Evolutionary conservation across 2,113 vertebrate genomes (phyloP).

Genomic region (Brachyhypopomus gauderio): DNA sequence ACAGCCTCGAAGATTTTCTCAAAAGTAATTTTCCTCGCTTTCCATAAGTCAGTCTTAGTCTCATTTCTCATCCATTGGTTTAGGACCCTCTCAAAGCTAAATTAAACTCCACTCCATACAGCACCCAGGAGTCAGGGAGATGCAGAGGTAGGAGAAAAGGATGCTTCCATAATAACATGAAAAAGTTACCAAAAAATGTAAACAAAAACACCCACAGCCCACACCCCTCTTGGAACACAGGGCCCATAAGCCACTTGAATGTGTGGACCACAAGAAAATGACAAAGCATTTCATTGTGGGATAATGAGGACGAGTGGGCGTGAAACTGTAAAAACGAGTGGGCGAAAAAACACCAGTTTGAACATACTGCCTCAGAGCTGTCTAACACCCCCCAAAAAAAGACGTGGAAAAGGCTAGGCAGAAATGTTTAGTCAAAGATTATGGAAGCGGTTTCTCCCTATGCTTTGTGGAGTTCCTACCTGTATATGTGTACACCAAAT

Average conservation of each 20-base stretch:
- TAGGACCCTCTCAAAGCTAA: slow-evolving; percentile 34
- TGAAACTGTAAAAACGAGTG: slow-evolving; percentile 16
- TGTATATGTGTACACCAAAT: slow-evolving; percentile 69
- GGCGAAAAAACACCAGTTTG: neutral
- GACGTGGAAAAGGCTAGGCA: neutral
- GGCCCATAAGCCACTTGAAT: slow-evolving; percentile 6
- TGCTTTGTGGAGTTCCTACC: slow-evolving; percentile 57
- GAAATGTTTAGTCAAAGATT: slow-evolving; percentile 38
- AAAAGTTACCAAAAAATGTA: slow-evolving; percentile 14
- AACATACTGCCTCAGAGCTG: neutral
- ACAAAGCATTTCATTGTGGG: slow-evolving; percentile 11
- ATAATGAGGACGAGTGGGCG: neutral
- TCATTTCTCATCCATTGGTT: slow-evolving; percentile 52
- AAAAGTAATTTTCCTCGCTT: slow-evolving; percentile 40
- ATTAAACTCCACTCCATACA: slow-evolving; percentile 21
- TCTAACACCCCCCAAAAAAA: slow-evolving; percentile 3
- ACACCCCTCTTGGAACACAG: neutral
- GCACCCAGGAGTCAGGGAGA: slow-evolving; percentile 58
- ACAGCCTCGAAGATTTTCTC: slow-evolving; percentile 54
- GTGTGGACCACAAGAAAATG: slow-evolving; percentile 5
- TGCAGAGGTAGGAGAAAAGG: slow-evolving; percentile 62
- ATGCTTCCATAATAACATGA: slow-evolving; percentile 60
- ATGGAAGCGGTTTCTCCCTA: slow-evolving; percentile 66
- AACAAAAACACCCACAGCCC: slow-evolving; percentile 8
- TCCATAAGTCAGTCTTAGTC: slow-evolving; percentile 74